Evolutionary conservation across 2,113 vertebrate genomes (phyloP).

Genomic region (Ctenodactylus gundi): DNA sequence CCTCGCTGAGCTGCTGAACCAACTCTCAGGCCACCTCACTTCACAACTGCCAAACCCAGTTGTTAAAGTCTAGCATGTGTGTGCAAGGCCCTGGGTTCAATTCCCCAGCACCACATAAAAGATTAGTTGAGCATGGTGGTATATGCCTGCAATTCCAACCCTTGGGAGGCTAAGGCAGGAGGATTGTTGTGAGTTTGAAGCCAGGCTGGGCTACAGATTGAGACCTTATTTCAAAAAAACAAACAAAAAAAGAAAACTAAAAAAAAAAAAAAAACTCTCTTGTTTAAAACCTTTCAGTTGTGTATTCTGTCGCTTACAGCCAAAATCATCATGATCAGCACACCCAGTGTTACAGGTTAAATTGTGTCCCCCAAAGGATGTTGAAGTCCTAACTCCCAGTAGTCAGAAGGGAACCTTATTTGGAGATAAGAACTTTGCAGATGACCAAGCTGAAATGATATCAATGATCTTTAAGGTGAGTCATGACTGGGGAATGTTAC

Average conservation of each 20-base stretch:
- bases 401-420: neutral
- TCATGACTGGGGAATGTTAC: neutral
- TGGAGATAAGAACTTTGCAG: neutral
- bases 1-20: neutral
- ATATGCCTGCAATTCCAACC: too few relatives aligned
- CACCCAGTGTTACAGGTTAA: neutral
- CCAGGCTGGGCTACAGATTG: too few relatives aligned
- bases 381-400: neutral
- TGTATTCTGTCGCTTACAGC: neutral
- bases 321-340: neutral
- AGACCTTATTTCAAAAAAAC: too few relatives aligned
- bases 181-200: too few relatives aligned
- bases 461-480: neutral
- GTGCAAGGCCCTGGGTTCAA: too few relatives aligned
- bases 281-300: neutral
- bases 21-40: neutral
- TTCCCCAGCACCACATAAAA: too few relatives aligned
- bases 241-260: too few relatives aligned
- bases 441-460: neutral
- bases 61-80: too few relatives aligned
- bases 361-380: neutral
- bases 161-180: too few relatives aligned
- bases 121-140: too few relatives aligned
- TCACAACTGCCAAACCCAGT: too few relatives aligned
- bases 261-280: too few relatives aligned